Evolutionary conservation across 2,888 invertebrate genomes (phyloP), one percentile per base, ranked within the genome.

Genomic region (Caenorhabditis doughertyi): DNA sequence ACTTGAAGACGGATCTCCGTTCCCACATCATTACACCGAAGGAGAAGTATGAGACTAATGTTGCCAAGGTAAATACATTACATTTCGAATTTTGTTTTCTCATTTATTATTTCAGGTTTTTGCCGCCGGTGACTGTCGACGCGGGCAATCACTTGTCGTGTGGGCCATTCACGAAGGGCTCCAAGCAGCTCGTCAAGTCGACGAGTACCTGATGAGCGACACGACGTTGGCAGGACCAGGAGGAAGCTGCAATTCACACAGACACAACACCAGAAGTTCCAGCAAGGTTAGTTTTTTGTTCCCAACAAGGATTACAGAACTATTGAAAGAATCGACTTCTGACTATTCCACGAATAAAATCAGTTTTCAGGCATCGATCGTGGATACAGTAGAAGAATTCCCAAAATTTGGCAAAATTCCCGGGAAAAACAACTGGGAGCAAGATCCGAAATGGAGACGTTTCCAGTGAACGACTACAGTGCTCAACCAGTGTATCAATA

Each of bases 121-220:
- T 64, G 89, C 85, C 73, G 90, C 90, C 92, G 84, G 92, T 96
- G 99, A 99, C 94, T 99, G 98, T 92, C 95, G 97, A 42, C 95
- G 98, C 89, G 99, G 99, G n/a, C 99, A 99, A 92, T 98, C 98
- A 0, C 94, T 99, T 76, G 97, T 99, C 4, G 99, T 99, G 9
- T 98, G 98, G 96, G 99, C 98, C 23, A 99, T 99, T 85, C 94
- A 96, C 0, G 99, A 99, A 92, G 99, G 99, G 1, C 94, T 99
- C n/a, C 98, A 97, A 93, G 98, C 97, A 9, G 99, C 99, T 16
- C 94, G 97, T 53, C 96, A 96, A 89, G 95, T 98, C 2, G 99
- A 99, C 92, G 93, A 95, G 70, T 95, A 94, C 93, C 94, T 99
- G n/a, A 95, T 94, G 90, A 93, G 93, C 42, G 88, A 91, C 60